Evolutionary conservation across 1,140 invertebrate genomes (phyloP).

Genomic region (Drusus annulatus): DNA sequence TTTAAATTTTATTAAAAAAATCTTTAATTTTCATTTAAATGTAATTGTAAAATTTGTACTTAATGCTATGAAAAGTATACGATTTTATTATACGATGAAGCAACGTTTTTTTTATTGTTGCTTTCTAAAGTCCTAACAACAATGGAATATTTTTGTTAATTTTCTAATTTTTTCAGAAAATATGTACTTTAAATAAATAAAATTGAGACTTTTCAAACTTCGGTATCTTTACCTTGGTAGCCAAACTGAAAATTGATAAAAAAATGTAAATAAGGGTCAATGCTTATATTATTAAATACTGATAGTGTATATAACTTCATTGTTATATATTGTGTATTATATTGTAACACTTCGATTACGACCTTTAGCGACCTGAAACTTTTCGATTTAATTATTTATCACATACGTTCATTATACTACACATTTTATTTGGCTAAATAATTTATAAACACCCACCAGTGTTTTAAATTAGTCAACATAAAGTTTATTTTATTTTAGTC

Average conservation of each 20-base stretch:
- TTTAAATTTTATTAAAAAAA: not conserved
- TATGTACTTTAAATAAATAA: not conserved
- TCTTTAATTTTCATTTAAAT: not conserved
- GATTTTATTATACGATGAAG: not conserved
- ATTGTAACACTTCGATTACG: not conserved
- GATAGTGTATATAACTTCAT: constrained; percentile 20
- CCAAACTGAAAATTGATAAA: too few relatives aligned
- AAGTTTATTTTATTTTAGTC: not conserved
- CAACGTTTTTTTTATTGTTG: not conserved
- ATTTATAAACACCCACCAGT: not conserved
- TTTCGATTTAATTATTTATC: constrained; percentile 17
- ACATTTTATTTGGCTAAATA: not conserved
- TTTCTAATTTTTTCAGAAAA: not conserved
- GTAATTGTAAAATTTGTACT: not conserved
- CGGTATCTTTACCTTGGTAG: not conserved
- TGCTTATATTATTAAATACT: not conserved
- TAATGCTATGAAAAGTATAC: not conserved
- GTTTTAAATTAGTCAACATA: not conserved
- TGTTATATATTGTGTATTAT: not conserved
- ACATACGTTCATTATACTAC: not conserved
- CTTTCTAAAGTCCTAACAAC: not conserved
- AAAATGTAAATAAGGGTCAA: not conserved
- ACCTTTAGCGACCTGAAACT: constrained; percentile 18
- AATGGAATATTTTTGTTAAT: not conserved
- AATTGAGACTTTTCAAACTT: not conserved